Conservation (phyloP, 2,888 invertebrate genomes). For the Standfussiana lucernea region DNA sequence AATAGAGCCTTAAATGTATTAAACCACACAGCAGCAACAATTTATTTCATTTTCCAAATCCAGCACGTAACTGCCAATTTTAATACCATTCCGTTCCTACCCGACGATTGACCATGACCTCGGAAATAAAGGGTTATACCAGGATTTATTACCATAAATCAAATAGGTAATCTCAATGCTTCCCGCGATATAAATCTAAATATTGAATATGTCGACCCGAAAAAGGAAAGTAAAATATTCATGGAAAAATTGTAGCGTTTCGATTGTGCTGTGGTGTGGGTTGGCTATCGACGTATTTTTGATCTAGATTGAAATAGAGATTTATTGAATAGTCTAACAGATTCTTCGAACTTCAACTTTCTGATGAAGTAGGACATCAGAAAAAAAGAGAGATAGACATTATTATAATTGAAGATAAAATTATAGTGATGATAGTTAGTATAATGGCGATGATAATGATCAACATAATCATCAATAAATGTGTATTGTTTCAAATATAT, state of each 20-base stretch:
- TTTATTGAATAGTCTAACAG: not conserved
- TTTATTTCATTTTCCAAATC: slow-evolving; percentile 46
- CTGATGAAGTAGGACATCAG: too few species aligned
- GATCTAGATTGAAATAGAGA: slow-evolving; percentile 42
- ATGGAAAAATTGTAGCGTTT: slow-evolving; percentile 65
- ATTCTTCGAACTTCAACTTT: not conserved
- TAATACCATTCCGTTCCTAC: slow-evolving; percentile 37
- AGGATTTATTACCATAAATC: slow-evolving; percentile 61
- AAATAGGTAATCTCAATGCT: slow-evolving; percentile 70
- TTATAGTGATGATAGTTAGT: not conserved
- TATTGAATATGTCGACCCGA: slow-evolving; percentile 74
- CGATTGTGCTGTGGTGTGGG: slow-evolving; percentile 43
- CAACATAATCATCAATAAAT: too few species aligned
- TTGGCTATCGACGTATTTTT: slow-evolving; percentile 42
- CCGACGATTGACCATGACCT: slow-evolving; percentile 47
- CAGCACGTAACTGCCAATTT: slow-evolving; percentile 47
- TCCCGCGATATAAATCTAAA: slow-evolving; percentile 73
- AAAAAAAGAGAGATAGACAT: too few species aligned
- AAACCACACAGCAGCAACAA: slow-evolving; percentile 20
- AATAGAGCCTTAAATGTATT: slow-evolving; percentile 9
- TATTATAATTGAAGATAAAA: not conserved
- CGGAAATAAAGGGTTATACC: slow-evolving; percentile 58
- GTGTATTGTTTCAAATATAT: too few species aligned
- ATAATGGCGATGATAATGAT: too few species aligned
- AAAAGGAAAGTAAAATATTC: slow-evolving; percentile 75